Percentiles rank a stretch among this genome's conserved stretches.
Evolutionary conservation across 2,888 invertebrate genomes (phyloP).

Genomic region (Limnephilus auricula): DNA sequence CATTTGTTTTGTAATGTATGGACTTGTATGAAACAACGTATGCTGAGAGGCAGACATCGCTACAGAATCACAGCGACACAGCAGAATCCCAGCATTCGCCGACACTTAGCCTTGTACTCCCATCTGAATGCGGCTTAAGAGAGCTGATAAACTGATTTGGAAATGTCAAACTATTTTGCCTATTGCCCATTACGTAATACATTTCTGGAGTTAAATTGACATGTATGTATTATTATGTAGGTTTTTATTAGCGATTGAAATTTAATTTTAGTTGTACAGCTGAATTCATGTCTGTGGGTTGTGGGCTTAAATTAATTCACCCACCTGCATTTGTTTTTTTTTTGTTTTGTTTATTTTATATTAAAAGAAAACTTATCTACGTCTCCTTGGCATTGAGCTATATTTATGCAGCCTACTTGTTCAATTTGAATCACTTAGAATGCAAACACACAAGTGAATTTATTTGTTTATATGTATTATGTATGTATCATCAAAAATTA

Average conservation of each 20-base stretch:
- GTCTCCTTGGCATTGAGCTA: neutral
- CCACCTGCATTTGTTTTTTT: neutral
- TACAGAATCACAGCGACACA: too few species aligned
- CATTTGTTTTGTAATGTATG: too few species aligned
- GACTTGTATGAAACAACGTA: too few species aligned
- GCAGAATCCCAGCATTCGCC: too few species aligned
- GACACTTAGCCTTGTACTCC: neutral
- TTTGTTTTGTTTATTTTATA: conserved; percentile 1
- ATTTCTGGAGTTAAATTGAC: neutral
- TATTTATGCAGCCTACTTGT: neutral
- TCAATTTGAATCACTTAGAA: neutral
- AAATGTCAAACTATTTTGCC: neutral
- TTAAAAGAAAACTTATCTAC: conserved; percentile 13
- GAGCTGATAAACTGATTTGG: neutral
- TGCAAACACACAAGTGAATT: neutral
- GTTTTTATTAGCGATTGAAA: neutral
- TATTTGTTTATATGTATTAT: neutral
- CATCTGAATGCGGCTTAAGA: neutral
- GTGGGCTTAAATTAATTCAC: neutral
- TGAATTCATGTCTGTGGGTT: neutral
- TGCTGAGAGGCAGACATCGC: too few species aligned
- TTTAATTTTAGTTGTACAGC: neutral
- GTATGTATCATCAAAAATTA: neutral
- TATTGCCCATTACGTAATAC: neutral
- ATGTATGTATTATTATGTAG: neutral